Evolutionary conservation across 2,888 invertebrate species (phyloP), one percentile per base, ranked within the genome.

Genomic region (Drosophila glabriapex): DNA sequence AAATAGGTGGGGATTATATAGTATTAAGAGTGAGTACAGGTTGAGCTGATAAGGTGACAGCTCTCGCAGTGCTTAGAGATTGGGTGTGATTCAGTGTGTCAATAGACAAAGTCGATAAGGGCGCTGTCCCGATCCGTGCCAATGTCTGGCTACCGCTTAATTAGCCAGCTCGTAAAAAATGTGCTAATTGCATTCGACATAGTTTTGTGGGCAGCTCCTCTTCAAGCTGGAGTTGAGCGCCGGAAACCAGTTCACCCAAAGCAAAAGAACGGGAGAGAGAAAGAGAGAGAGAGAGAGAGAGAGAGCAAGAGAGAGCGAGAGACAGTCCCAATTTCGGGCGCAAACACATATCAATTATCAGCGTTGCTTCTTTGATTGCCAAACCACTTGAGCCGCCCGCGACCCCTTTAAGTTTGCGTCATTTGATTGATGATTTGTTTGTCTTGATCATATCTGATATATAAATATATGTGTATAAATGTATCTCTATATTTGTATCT

Each of bases 341-440:
- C 67, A 46, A 59, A 39, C 59, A 69, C 73, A 76, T 72, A 91
- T 91, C 85, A 91, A 87, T 91, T 87, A 91, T 88, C 71, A 78
- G 63, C 74, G 87, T 71, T 63, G 83, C 62, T 71, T 77, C 87
- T 83, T 76, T 89, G 85, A 85, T 90, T 85, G 91, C 87, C 89
- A 89, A 90, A 83, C 85, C 83, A 90, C 90, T 85, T 85, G 77
- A 89, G 83, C 83, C 80, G 58, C 82, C 82, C 54, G 70, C 74
- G 81, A 73, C 80, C 80, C 76, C 73, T 63, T 87, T 86, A 81
- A 81, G 78, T 68, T 78, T 60, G 76, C 76, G 81, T 78, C 77
- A 64, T 49, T 87, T 91, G 87, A 87, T 87, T 87, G 87, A 87
- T 87, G 76, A 91, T 91, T 90, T 87, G 90, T 87, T 91, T 87